Conservation (phyloP, 2,888 invertebrate genomes). For the Notocelia uddmanniana region DNA sequence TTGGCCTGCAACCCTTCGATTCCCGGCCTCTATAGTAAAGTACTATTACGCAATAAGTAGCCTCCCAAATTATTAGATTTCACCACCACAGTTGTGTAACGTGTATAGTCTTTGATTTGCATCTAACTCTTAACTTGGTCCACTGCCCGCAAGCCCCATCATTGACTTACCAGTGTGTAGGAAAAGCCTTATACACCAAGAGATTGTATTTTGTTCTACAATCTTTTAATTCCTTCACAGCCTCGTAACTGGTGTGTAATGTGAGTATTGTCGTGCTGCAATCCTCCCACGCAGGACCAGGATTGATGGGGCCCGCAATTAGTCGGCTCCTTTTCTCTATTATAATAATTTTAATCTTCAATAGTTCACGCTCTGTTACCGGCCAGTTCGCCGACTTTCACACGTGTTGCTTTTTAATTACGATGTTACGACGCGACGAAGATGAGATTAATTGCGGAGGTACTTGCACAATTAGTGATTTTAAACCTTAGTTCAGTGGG, state of each 20-base stretch:
- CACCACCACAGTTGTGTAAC: not conserved
- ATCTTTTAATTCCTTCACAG: not conserved
- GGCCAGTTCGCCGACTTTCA: slow-evolving; percentile 67
- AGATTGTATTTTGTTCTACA: not conserved
- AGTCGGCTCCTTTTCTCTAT: slow-evolving; percentile 36
- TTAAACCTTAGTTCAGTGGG: not conserved
- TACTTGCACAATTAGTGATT: not conserved
- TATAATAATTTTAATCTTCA: slow-evolving; percentile 53
- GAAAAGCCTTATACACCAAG: not conserved
- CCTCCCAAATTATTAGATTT: no score
- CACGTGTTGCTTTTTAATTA: slow-evolving; percentile 61
- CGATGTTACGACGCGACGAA: slow-evolving; percentile 7
- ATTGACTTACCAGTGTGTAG: no score
- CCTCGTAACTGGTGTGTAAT: slow-evolving; percentile 3
- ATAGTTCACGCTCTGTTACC: slow-evolving; percentile 70
- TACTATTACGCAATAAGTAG: no score
- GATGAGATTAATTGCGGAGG: slow-evolving; percentile 20
- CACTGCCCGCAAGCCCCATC: not conserved
- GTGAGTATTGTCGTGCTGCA: slow-evolving; percentile 49
- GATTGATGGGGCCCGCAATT: slow-evolving; percentile 40
- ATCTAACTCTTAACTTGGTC: not conserved
- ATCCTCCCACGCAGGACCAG: slow-evolving; percentile 38
- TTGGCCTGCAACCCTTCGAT: no score
- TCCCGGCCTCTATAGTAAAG: no score
- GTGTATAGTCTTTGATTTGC: not conserved